Base-by-base conservation (phyloP, 2,113 vertebrate genomes). In the Engraulis encrasicolus region DNA sequence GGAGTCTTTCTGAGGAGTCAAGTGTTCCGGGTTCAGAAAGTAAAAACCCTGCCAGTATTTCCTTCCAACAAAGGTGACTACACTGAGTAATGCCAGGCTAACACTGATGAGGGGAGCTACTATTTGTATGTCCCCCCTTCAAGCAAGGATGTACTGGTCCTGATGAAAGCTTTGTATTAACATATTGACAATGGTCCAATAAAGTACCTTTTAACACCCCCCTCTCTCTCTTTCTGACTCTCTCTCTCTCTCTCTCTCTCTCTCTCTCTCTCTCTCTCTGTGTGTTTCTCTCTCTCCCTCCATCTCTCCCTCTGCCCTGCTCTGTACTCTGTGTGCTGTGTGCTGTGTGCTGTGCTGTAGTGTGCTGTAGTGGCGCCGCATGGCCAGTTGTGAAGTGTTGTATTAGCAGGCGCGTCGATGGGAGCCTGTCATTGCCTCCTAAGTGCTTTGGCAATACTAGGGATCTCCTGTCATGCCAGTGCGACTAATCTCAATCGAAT, bases 361-460 rank as follows among this genome's bases (percentile, higher is more conserved):
- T 14, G 6, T 37, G 82, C 15, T 50, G 50, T 71, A 71, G 85
- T 83, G 23, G 71, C 85, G 52, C 84, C 82, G 85, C 85, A 86
- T 88, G 87, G 83, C 85, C 84, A 85, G 89, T 90, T 78, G 23
- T 83, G 50, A 82, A 85, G 86, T 83, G 84, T 86, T 89, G 90
- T 89, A 91, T 93, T 89, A 91, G 91, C 66, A 74, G n/a, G 27
- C 84, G 86, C 85, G 78, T 95, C 92, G 82, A 93, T 93, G 93
- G 86, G 83, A 87, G 90, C 81, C 90, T 93, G 92, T 95, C 94
- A 93, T 94, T 94, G 93, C 89, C 90, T 94, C 87, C 92, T 94
- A 94, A 95, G 92, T 93, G 92, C 88, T 95, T 94, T 93, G 90
- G 92, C 92, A 93, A 94, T 94, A 94, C 88, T 92, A 89, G 87